Evolutionary conservation across 2,888 invertebrate species (phyloP), one percentile per base, ranked within the genome.

Genomic region (Cenopis cana): DNA sequence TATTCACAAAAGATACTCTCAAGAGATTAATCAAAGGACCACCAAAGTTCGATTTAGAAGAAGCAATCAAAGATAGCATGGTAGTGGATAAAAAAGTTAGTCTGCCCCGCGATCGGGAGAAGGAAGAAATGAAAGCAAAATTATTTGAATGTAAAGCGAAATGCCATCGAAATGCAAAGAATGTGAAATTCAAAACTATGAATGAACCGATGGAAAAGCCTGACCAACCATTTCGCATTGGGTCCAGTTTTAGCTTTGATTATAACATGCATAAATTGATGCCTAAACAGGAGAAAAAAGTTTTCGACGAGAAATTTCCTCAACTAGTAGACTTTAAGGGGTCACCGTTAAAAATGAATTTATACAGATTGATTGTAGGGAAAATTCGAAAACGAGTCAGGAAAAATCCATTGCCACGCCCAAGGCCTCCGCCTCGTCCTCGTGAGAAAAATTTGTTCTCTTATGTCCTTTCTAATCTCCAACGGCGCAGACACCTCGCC

Each of bases 231-330:
- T 36, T 62, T 10, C 62, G 62, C n/a, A 36, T 62, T 33, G 52
- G 17, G 36, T 52, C 62, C 10, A 52, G 52, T n/a, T 62, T 36
- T 52, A 62, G 36, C 20, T 62, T 62, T 38, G 52, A 62, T 62
- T 62, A 52, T 52, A 50, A 52, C 20, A 20, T 52, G 62, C 12
- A 18, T 36, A 52, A 36, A 33, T 10, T 20, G 14, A 52, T 14
- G 14, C 62, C 62, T 17, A 62, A 62, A 62, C 61, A 17, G 17
- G 29, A 59, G 2, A 24, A 46, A 60, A 46, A 1, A 6, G 10
- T 36, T 3, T 52, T 36, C 36, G 36, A 36, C 9, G 52, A 62
- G 52, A 62, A 18, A 18, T 50, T 62, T 46, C 64, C 49, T 36
- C 12, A 9, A 17, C 36, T 18, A n/a, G 38, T 38, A 38, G 54